Conservation (phyloP, 1,140 invertebrate species). For the Aphis gossypii region DNA sequence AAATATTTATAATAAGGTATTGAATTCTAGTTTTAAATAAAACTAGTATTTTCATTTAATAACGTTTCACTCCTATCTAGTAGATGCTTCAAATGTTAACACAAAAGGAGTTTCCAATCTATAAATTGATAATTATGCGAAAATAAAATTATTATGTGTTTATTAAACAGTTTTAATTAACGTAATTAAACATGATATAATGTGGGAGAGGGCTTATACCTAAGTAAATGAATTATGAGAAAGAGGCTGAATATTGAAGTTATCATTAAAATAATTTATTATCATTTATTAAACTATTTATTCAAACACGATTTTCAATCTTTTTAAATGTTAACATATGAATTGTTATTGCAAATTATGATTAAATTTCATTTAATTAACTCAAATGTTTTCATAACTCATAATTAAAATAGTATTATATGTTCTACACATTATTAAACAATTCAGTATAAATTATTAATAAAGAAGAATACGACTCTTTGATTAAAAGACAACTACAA, state of each 20-base stretch:
- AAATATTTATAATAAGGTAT: too few species aligned
- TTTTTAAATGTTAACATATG: not conserved
- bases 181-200: not conserved
- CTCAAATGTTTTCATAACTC: not conserved
- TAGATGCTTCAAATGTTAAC: not conserved
- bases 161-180: not conserved
- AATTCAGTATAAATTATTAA: not conserved
- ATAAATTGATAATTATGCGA: not conserved
- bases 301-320: not conserved
- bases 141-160: not conserved
- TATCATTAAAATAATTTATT: not conserved
- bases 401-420: not conserved
- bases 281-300: not conserved
- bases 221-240: too few species aligned
- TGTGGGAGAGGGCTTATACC: too few species aligned
- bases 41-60: not conserved
- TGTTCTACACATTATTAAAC: not conserved
- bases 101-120: not conserved
- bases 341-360: not conserved
- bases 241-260: not conserved
- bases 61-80: not conserved
- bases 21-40: too few species aligned
- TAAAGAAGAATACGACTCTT: not conserved
- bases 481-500: not conserved
- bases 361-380: not conserved